Evolutionary conservation across 2,888 invertebrate genomes (phyloP).

Genomic region (Notocelia uddmanniana): DNA sequence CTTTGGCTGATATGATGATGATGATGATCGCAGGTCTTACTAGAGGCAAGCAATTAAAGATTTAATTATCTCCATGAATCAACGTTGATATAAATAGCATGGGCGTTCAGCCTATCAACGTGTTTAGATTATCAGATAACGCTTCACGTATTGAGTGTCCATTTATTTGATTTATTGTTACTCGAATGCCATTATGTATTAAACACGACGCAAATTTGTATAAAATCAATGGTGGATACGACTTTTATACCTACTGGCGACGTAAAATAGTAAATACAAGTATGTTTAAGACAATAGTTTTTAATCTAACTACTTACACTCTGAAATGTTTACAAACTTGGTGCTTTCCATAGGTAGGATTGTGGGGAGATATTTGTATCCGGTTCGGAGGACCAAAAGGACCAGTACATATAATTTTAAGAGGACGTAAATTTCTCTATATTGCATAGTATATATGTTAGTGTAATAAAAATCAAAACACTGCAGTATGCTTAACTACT

Average conservation of each 20-base stretch:
- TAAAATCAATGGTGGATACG: not conserved
- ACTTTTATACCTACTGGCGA: not conserved
- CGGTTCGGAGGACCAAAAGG: constrained; percentile 23
- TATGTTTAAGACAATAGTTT: not conserved
- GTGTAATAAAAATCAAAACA: no score
- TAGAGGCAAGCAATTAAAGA: no score
- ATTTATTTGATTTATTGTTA: constrained; percentile 6
- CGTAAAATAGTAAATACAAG: not conserved
- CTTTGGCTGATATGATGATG: no score
- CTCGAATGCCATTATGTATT: not conserved
- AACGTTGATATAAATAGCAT: not conserved
- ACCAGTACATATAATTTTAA: not conserved
- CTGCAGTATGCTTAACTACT: no score
- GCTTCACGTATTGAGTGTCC: constrained; percentile 12
- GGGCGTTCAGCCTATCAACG: not conserved
- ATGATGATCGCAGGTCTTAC: no score
- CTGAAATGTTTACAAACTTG: constrained; percentile 23
- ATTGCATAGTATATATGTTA: no score
- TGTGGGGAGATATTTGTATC: not conserved
- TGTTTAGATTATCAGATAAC: constrained; percentile 29
- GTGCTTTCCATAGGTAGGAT: not conserved
- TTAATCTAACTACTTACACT: constrained; percentile 25
- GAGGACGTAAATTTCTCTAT: no score
- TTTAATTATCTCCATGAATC: not conserved
- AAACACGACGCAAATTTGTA: not conserved